phyloP scores from a whole-genome alignment of 2,888 invertebrate species.

The Drosophila colorata region DNA sequence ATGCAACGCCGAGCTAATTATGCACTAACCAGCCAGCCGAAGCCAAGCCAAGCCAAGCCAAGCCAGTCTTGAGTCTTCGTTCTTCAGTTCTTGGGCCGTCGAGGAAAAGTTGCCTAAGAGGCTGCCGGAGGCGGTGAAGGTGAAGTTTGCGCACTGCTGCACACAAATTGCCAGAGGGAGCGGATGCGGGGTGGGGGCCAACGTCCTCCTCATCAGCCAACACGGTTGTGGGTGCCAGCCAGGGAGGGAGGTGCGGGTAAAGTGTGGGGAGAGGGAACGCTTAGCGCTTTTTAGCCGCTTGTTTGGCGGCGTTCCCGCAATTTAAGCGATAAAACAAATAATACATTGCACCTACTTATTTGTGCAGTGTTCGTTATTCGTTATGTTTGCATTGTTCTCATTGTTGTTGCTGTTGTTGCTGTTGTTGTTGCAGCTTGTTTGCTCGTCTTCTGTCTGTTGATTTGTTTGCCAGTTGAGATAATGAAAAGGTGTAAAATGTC shows the following conservation, averaged over 20 bases:
- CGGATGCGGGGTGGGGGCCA: neutral
- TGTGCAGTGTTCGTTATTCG: conserved; percentile 51
- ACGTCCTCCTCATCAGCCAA: conserved; percentile 13
- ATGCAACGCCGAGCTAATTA: conserved; percentile 44
- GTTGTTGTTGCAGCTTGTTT: conserved; percentile 43
- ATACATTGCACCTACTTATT: conserved; percentile 80
- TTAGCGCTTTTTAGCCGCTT: conserved; percentile 79
- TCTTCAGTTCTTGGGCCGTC: conserved; percentile 2
- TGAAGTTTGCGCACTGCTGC: conserved; percentile 66
- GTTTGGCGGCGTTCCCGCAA: conserved; percentile 65
- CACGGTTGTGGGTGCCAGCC: conserved; percentile 30
- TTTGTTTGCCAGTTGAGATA: conserved; percentile 71
- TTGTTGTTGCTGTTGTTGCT: conserved; percentile 34
- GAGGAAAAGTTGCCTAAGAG: conserved; percentile 3
- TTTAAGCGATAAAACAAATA: conserved; percentile 80
- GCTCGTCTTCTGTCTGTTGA: conserved; percentile 50
- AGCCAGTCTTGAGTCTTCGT: conserved; percentile 14
- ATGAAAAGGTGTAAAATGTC: conserved; percentile 80
- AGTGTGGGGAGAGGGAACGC: conserved; percentile 43
- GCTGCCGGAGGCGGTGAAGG: conserved; percentile 16
- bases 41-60: conserved; percentile 14
- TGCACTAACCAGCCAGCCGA: conserved; percentile 41
- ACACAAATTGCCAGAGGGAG: conserved; percentile 57
- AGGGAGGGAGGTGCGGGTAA: neutral
- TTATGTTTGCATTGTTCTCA: conserved; percentile 49